Percentiles rank a stretch among this genome's conserved stretches.
Evolutionary conservation across 1,140 invertebrate species (phyloP).

Genomic region (Muscidifurax raptorellus): DNA sequence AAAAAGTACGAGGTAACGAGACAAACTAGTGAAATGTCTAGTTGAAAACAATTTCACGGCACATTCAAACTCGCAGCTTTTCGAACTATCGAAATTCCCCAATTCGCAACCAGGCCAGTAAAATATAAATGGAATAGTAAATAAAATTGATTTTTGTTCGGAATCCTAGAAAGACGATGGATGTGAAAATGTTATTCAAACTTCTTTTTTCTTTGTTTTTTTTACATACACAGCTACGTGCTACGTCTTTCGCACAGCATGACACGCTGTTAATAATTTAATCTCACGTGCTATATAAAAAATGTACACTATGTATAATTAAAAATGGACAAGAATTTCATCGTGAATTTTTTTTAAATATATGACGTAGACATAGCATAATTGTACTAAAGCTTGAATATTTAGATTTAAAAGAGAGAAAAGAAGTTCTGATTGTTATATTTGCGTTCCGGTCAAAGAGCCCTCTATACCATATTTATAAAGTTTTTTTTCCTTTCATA

Average conservation of each 20-base stretch:
- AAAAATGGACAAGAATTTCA: constrained; percentile 71
- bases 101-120: constrained; percentile 53
- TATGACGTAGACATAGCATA: constrained; percentile 58
- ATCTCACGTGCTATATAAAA: constrained; percentile 73
- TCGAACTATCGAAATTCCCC: constrained; percentile 45
- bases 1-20: constrained; percentile 45
- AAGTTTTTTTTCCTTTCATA: constrained; percentile 54
- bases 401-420: constrained; percentile 57
- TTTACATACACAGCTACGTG: constrained; percentile 61
- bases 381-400: constrained; percentile 47
- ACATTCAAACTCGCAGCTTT: constrained; percentile 50
- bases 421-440: constrained; percentile 62
- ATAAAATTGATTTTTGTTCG: constrained; percentile 41
- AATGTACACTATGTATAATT: constrained; percentile 77
- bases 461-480: constrained; percentile 49
- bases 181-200: constrained; percentile 50
- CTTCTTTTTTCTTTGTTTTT: constrained; percentile 46
- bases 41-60: constrained; percentile 28
- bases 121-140: constrained; percentile 45
- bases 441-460: constrained; percentile 42
- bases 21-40: background rate
- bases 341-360: constrained; percentile 60
- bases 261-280: constrained; percentile 65
- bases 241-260: constrained; percentile 49
- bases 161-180: constrained; percentile 46